Evolutionary conservation across 2,888 invertebrate species (phyloP).

Genomic region (Dusona sp.): DNA sequence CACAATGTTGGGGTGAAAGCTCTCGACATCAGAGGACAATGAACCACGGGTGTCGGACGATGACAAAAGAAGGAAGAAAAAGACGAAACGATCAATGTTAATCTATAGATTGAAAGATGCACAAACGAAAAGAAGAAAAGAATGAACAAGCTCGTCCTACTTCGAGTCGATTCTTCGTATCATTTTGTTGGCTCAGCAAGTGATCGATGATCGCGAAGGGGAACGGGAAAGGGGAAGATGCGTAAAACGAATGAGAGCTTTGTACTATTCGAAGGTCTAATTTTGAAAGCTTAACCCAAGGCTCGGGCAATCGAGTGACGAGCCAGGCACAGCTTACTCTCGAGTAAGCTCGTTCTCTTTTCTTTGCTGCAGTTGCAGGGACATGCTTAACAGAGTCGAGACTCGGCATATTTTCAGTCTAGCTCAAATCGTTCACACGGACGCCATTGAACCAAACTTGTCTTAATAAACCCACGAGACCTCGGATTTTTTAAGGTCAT

Average conservation of each 20-base stretch:
- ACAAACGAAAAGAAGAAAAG: neutral
- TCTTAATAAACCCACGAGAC: neutral
- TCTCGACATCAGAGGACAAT: constrained; percentile 34
- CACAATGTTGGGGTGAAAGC: constrained; percentile 28
- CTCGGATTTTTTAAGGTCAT: too few species aligned
- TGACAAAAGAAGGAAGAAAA: constrained; percentile 3
- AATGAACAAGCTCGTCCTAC: constrained; percentile 19
- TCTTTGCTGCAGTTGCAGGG: constrained; percentile 29
- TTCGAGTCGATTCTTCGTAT: constrained; percentile 43
- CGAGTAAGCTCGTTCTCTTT: constrained; percentile 46
- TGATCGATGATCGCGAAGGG: constrained; percentile 19
- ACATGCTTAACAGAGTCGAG: neutral
- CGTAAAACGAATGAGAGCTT: constrained; percentile 36
- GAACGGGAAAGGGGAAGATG: neutral
- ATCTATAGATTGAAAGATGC: neutral
- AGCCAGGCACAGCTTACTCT: constrained; percentile 34
- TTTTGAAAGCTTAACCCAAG: constrained; percentile 50
- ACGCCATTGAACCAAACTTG: neutral
- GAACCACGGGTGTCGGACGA: constrained; percentile 17
- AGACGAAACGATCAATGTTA: constrained; percentile 15
- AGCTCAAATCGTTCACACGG: constrained; percentile 15
- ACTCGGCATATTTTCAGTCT: constrained; percentile 31
- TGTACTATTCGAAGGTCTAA: constrained; percentile 62
- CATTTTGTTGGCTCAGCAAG: constrained; percentile 1
- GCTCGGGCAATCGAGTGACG: constrained; percentile 29